phyloP scores from a whole-genome alignment of 30 jellyfish, hydroid and myxozoan species.

The Chrysaora quinquecirrha region DNA sequence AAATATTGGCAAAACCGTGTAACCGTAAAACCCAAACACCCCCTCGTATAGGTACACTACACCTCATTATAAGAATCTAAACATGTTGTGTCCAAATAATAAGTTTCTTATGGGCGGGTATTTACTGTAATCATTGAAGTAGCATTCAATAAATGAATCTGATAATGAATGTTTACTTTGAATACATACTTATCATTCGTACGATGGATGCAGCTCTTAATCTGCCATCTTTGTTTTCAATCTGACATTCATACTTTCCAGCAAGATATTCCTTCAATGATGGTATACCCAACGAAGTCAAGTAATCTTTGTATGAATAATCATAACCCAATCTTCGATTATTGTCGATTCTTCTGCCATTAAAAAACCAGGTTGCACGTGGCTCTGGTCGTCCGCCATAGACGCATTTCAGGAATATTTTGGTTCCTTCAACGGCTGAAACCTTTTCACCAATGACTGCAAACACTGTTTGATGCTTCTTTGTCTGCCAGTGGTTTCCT shows the following conservation, averaged over 20 bases:
- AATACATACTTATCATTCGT: slow-evolving; percentile 67
- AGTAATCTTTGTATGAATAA: slow-evolving; percentile 54
- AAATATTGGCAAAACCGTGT: too few species aligned
- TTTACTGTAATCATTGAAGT: too few species aligned
- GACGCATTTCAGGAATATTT: slow-evolving; percentile 45
- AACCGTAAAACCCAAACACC: too few species aligned
- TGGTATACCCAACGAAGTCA: slow-evolving; percentile 55
- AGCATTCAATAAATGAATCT: too few species aligned
- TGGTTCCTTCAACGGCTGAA: slow-evolving; percentile 74
- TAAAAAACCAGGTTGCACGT: slow-evolving; percentile 72
- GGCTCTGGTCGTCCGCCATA: slow-evolving; percentile 87
- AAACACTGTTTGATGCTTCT: slow-evolving; percentile 3
- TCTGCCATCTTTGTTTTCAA: slow-evolving; percentile 62
- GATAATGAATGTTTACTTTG: too few species aligned
- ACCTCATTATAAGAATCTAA: too few species aligned
- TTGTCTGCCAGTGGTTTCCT: slow-evolving; percentile 74
- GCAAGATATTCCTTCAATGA: slow-evolving; percentile 26
- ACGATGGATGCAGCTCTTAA: slow-evolving; percentile 49
- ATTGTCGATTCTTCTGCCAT: slow-evolving; percentile 63
- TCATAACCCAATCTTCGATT: slow-evolving; percentile 15
- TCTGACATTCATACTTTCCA: slow-evolving; percentile 72
- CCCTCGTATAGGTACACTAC: too few species aligned
- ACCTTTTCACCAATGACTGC: slow-evolving; percentile 77
- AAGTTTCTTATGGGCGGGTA: too few species aligned
- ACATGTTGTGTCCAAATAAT: too few species aligned